These are phyloP conservation scores for Boloria euphrosyne DNA, from an alignment of 2,888 invertebrate genomes.

Conservation along the genomic window DNA sequence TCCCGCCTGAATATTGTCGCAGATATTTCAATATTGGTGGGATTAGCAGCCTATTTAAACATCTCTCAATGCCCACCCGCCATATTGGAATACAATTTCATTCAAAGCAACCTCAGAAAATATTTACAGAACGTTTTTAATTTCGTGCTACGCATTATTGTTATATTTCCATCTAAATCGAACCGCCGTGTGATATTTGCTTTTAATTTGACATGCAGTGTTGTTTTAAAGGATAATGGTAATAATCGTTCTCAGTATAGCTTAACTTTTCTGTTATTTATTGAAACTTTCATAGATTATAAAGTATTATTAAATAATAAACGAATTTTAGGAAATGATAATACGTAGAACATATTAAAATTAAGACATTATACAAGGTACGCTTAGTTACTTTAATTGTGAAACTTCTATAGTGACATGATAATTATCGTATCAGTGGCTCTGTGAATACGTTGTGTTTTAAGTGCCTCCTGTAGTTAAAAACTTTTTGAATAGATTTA, in stretches of 20 bases:
- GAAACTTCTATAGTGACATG: too few species aligned
- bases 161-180: slow-evolving; percentile 31
- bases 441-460: too few species aligned
- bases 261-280: background rate
- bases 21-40: slow-evolving; percentile 81
- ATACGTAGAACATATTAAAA: too few species aligned
- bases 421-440: too few species aligned
- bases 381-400: too few species aligned
- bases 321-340: too few species aligned
- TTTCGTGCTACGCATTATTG: slow-evolving; percentile 50
- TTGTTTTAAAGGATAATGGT: slow-evolving; percentile 5
- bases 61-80: slow-evolving; percentile 69
- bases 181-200: slow-evolving; percentile 22
- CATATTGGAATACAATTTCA: slow-evolving; percentile 78
- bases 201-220: slow-evolving; percentile 13
- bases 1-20: slow-evolving; percentile 76
- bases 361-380: too few species aligned
- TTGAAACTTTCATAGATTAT: background rate
- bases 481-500: too few species aligned
- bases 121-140: slow-evolving; percentile 76
- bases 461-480: too few species aligned
- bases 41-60: slow-evolving; percentile 81
- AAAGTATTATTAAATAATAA: too few species aligned
- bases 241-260: slow-evolving; percentile 5
- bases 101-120: slow-evolving; percentile 68